These are phyloP conservation scores for Plagodis dolabraria DNA, from an alignment of 2,888 invertebrate genomes.

Conservation along the genomic window DNA sequence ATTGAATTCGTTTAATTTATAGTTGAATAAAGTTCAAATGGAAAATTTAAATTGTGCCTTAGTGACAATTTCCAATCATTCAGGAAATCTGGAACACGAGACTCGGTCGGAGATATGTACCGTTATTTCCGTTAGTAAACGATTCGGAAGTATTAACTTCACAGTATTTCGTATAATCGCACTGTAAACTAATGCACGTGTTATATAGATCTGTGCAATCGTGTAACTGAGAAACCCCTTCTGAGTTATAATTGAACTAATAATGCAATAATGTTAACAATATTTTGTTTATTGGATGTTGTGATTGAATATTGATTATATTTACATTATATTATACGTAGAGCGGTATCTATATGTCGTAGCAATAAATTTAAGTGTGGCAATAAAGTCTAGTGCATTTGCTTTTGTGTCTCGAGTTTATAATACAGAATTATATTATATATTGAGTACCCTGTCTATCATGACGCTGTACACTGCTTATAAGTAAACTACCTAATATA, in stretches of 20 bases:
- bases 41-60: slow-evolving; percentile 83
- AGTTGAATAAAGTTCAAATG: slow-evolving; percentile 80
- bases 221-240: slow-evolving; percentile 53
- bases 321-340: slow-evolving; percentile 75
- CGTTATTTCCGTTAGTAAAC: slow-evolving; percentile 43
- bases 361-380: slow-evolving; percentile 83
- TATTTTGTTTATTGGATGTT: slow-evolving; percentile 79
- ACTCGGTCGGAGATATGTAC: slow-evolving; percentile 45
- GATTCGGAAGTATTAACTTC: slow-evolving; percentile 50
- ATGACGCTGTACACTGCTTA: slow-evolving; percentile 78
- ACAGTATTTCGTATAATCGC: slow-evolving; percentile 55
- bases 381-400: slow-evolving; percentile 80
- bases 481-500: slow-evolving; percentile 64
- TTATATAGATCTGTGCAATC: slow-evolving; percentile 12
- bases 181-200: slow-evolving; percentile 69
- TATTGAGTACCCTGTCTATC: slow-evolving; percentile 58
- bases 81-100: slow-evolving; percentile 51
- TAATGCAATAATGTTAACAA: slow-evolving; percentile 77
- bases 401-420: slow-evolving; percentile 70
- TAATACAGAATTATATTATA: slow-evolving; percentile 58
- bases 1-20: slow-evolving; percentile 75
- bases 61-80: slow-evolving; percentile 68
- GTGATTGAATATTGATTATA: slow-evolving; percentile 67
- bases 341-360: slow-evolving; percentile 76
- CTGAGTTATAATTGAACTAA: slow-evolving; percentile 63